Conservation (phyloP, 92 coral and sea anemone species). For the Micromussa lordhowensis region DNA sequence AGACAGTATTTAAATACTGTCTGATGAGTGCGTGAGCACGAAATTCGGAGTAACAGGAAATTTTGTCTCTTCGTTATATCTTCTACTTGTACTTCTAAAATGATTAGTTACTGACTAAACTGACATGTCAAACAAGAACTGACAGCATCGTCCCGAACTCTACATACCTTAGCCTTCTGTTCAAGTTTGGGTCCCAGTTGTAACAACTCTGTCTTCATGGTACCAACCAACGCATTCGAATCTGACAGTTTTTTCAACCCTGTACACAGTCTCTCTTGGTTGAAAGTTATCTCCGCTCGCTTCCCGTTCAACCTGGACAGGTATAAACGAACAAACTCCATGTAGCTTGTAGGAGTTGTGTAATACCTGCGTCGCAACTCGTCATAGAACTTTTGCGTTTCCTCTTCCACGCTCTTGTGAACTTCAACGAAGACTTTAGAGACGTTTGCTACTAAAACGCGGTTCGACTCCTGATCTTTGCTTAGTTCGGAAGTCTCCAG, state of each 20-base stretch:
- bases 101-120: not conserved
- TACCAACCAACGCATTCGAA: conserved; percentile 83
- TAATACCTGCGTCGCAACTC: conserved; percentile 82
- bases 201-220: conserved; percentile 88
- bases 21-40: too few species aligned
- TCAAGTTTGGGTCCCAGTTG: conserved; percentile 92
- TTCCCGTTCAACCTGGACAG: conserved; percentile 75
- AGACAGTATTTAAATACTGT: too few species aligned
- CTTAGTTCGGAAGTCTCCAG: conserved; percentile 74
- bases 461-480: conserved; percentile 39
- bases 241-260: conserved; percentile 87
- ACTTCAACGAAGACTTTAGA: conserved; percentile 74
- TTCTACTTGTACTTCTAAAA: too few species aligned
- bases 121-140: not conserved
- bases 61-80: too few species aligned
- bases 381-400: conserved; percentile 72
- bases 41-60: too few species aligned
- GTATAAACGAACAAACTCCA: conserved; percentile 88
- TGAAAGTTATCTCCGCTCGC: conserved; percentile 70
- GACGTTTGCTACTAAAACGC: conserved; percentile 11
- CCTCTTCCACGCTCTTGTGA: conserved; percentile 83
- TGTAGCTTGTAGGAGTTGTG: conserved; percentile 94
- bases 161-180: conserved; percentile 73
- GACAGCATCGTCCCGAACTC: not conserved
- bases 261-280: conserved; percentile 76